phyloP scores from a whole-genome alignment of 2,113 vertebrate genomes.

The Hirundichthys speculiger region DNA sequence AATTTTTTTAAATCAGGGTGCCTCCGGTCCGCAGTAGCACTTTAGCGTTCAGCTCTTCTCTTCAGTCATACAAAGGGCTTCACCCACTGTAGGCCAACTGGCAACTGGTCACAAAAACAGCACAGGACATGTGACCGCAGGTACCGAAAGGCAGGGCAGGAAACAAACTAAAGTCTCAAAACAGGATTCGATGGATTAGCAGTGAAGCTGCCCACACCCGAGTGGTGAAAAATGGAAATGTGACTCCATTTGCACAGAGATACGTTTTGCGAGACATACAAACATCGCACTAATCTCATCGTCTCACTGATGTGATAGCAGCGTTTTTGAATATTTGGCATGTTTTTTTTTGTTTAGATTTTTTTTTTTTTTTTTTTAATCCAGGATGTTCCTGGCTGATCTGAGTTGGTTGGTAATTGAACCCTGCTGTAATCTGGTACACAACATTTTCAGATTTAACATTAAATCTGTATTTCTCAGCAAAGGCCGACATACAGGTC shows the following conservation, averaged over 20 bases:
- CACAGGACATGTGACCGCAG: conserved; percentile 18
- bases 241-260: background rate
- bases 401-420: too few species aligned
- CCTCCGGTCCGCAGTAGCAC: conserved; percentile 74
- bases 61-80: conserved; percentile 69
- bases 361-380: too few species aligned
- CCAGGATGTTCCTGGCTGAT: too few species aligned
- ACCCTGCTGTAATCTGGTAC: too few species aligned
- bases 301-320: too few species aligned
- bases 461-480: too few species aligned
- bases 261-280: too few species aligned
- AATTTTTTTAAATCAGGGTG: conserved; percentile 65
- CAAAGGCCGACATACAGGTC: too few species aligned
- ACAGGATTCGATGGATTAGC: background rate
- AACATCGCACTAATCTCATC: too few species aligned
- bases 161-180: conserved; percentile 11
- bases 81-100: conserved; percentile 55
- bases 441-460: too few species aligned
- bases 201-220: background rate
- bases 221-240: background rate
- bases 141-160: conserved; percentile 29
- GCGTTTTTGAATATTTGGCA: too few species aligned
- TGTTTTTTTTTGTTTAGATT: too few species aligned
- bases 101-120: conserved; percentile 44
- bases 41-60: conserved; percentile 65